A percentile compares a stretch with the other conserved stretches of the same genome.
These are phyloP conservation scores for Panthera tigris DNA, from an alignment of 2,113 vertebrate species.

Conservation along the genomic window DNA sequence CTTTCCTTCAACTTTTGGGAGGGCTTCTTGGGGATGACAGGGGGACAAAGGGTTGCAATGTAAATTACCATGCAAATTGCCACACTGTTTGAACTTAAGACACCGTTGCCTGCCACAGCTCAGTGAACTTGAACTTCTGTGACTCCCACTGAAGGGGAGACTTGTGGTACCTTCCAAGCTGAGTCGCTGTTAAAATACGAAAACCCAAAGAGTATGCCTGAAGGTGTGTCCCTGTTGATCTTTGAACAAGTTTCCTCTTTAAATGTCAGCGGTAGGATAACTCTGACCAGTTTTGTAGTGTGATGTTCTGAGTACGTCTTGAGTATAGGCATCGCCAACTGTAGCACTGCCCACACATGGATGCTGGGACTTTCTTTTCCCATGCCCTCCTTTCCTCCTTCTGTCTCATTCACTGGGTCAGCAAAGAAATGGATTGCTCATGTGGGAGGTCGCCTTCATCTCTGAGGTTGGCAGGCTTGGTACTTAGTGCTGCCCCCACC, in stretches of 20 bases:
- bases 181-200: neutral
- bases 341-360: neutral
- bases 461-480: neutral
- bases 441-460: neutral
- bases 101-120: conserved; percentile 40
- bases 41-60: conserved; percentile 62
- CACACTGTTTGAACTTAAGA: conserved; percentile 57
- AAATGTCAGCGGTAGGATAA: neutral
- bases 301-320: neutral
- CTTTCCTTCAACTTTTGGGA: conserved; percentile 54
- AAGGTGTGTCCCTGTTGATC: neutral
- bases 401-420: neutral
- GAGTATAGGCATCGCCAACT: neutral
- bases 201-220: neutral
- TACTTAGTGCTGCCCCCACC: neutral
- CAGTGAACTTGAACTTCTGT: conserved; percentile 25
- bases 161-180: neutral
- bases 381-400: neutral
- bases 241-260: neutral
- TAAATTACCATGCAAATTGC: conserved; percentile 74
- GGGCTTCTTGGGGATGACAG: conserved; percentile 65
- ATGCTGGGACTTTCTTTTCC: neutral
- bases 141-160: conserved; percentile 21
- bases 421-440: neutral
- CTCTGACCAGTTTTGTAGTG: neutral